These are phyloP conservation scores for Antechinus stuartii DNA, from an alignment of 2,113 vertebrate species.

Conservation along the genomic window DNA sequence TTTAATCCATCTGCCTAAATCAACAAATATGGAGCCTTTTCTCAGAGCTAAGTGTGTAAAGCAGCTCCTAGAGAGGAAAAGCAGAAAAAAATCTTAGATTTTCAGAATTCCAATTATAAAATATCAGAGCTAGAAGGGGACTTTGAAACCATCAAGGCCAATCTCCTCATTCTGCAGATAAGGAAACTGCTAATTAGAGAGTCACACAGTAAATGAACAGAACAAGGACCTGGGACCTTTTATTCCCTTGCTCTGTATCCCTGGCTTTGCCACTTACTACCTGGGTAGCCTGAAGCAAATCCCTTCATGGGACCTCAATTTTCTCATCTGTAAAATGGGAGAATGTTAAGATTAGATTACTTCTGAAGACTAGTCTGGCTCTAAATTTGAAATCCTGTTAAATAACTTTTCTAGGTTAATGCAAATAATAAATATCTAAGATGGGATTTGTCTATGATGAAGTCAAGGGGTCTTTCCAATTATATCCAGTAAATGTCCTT, in stretches of 20 bases:
- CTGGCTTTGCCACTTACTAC: not conserved
- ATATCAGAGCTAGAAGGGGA: constrained; percentile 36
- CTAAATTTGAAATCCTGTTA: not conserved
- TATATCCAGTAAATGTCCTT: not conserved
- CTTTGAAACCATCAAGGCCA: constrained; percentile 14
- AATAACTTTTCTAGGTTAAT: not conserved
- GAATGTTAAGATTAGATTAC: not conserved
- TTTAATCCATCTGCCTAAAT: not conserved
- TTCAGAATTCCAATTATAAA: constrained; percentile 19
- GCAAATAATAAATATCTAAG: not conserved
- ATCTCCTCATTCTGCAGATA: not conserved
- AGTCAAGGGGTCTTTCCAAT: not conserved
- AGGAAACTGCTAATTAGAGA: not conserved
- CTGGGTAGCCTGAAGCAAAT: not conserved
- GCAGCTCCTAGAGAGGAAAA: not conserved
- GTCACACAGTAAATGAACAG: not conserved
- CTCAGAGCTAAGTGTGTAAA: constrained; percentile 44
- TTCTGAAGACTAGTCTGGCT: not conserved
- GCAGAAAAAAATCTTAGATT: not conserved
- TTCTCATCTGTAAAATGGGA: not conserved
- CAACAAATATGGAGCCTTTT: constrained; percentile 55
- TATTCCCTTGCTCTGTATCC: not conserved
- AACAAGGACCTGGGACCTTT: not conserved
- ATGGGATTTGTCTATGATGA: not conserved
- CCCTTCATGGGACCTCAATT: not conserved